phyloP scores from a whole-genome alignment of 2,797 vertebrate genomes.

The Neosalanx taihuensis region DNA sequence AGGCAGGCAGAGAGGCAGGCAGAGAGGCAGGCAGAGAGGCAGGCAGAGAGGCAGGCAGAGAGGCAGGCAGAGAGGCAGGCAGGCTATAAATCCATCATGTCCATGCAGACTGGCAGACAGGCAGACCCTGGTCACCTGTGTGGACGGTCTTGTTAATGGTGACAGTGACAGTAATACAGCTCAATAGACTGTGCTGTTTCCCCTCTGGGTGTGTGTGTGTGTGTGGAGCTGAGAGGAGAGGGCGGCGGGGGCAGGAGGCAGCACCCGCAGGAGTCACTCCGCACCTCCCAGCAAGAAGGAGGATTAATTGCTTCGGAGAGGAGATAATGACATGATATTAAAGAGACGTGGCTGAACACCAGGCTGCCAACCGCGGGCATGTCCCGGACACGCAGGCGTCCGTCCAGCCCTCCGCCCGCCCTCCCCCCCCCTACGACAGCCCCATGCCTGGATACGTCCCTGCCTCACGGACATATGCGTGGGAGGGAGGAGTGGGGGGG shows the following conservation, averaged over 20 bases:
- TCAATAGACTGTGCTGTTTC: background rate
- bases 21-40: too few relatives aligned
- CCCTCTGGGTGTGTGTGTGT: slow-evolving; percentile 8
- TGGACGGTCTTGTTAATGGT: background rate
- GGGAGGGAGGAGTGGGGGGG: background rate
- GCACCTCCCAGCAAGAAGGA: slow-evolving; percentile 28
- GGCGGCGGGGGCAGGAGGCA: slow-evolving; percentile 7
- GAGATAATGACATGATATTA: slow-evolving; percentile 26
- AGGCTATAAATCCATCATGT: background rate
- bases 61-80: slow-evolving; percentile 10
- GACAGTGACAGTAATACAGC: background rate
- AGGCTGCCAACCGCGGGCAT: background rate
- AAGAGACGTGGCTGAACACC: too few relatives aligned
- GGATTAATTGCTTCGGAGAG: slow-evolving; percentile 34
- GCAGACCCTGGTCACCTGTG: background rate
- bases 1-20: too few relatives aligned
- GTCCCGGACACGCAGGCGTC: slow-evolving; percentile 8
- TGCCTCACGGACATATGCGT: too few relatives aligned
- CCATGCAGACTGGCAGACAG: background rate
- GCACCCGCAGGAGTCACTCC: slow-evolving; percentile 19
- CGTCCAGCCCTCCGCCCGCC: too few relatives aligned
- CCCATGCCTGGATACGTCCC: too few relatives aligned
- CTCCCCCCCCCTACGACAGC: too few relatives aligned
- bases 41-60: too few relatives aligned
- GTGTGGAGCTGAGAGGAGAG: background rate